Percentiles rank a stretch among this genome's conserved stretches.
These are phyloP conservation scores for Halesus radiatus DNA, from an alignment of 1,140 invertebrate species.

Conservation along the genomic window DNA sequence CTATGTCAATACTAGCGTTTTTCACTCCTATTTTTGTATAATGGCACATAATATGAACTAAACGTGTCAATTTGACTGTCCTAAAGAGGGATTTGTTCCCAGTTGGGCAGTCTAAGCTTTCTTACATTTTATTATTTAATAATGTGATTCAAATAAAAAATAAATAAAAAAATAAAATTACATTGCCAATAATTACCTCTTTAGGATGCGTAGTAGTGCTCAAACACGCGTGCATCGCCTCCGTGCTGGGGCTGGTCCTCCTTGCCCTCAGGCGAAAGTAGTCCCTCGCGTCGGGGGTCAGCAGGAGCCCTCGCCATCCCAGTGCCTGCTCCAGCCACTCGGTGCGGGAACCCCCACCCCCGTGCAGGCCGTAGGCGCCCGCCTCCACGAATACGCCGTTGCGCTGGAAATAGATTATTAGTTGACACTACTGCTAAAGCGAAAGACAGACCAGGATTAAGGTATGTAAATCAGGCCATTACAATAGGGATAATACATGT, in stretches of 20 bases:
- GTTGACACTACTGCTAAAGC: neutral
- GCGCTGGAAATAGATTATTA: slow-evolving; percentile 39
- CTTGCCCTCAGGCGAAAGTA: slow-evolving; percentile 76
- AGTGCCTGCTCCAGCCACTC: slow-evolving; percentile 79
- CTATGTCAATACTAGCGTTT: no score
- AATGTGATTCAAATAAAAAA: no score
- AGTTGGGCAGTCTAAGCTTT: no score
- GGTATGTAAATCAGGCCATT: no score
- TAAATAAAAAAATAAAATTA: no score
- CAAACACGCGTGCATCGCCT: slow-evolving; percentile 80
- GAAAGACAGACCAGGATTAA: neutral
- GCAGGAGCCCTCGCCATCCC: slow-evolving; percentile 81
- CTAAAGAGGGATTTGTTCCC: no score
- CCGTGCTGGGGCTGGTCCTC: slow-evolving; percentile 69
- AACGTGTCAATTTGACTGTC: no score
- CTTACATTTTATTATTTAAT: no score
- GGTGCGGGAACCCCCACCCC: slow-evolving; percentile 71
- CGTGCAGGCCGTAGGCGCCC: slow-evolving; percentile 67
- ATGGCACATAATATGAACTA: no score
- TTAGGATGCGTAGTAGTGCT: slow-evolving; percentile 81
- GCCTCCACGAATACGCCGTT: slow-evolving; percentile 76
- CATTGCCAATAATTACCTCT: slow-evolving; percentile 70
- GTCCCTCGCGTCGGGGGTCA: slow-evolving; percentile 81
- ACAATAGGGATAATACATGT: no score
- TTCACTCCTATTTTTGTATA: no score